phyloP scores from a whole-genome alignment of 2,113 vertebrate genomes.

The Stictonetta naevosa region DNA sequence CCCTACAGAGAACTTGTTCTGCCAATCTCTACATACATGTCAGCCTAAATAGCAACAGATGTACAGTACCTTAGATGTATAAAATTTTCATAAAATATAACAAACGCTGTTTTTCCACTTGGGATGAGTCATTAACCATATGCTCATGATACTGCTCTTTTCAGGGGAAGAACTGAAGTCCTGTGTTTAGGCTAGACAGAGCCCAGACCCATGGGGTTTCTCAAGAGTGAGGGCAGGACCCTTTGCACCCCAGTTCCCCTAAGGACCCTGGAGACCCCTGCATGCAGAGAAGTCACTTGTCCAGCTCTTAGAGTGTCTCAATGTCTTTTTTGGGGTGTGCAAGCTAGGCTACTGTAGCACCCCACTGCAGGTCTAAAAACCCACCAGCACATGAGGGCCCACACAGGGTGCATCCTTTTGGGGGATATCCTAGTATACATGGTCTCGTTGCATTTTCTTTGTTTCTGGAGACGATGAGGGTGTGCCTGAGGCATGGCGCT shows the following conservation, averaged over 20 bases:
- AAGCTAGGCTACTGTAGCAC: background rate
- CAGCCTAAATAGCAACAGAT: constrained; percentile 86
- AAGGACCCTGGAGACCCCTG: background rate
- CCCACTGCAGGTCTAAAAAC: background rate
- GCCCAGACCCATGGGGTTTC: background rate
- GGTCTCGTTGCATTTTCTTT: background rate
- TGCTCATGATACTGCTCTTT: constrained; percentile 75
- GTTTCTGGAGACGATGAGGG: constrained; percentile 12
- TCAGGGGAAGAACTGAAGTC: constrained; percentile 61
- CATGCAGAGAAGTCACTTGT: background rate
- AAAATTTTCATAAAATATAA: constrained; percentile 82
- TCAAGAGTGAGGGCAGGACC: background rate
- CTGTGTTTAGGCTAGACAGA: constrained; percentile 47
- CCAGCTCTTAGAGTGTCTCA: background rate
- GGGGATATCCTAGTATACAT: background rate
- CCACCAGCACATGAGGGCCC: background rate
- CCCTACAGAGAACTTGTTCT: constrained; percentile 81
- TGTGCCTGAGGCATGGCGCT: background rate
- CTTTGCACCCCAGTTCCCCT: background rate
- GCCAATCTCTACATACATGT: constrained; percentile 86
- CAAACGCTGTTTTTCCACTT: constrained; percentile 81
- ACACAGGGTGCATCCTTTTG: background rate
- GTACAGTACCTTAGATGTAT: constrained; percentile 81
- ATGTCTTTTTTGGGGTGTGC: background rate
- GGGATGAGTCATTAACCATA: constrained; percentile 85